These are phyloP conservation scores for Holothuria scabra DNA, from an alignment of 53 echinoderm and acorn worm species.

Conservation along the genomic window DNA sequence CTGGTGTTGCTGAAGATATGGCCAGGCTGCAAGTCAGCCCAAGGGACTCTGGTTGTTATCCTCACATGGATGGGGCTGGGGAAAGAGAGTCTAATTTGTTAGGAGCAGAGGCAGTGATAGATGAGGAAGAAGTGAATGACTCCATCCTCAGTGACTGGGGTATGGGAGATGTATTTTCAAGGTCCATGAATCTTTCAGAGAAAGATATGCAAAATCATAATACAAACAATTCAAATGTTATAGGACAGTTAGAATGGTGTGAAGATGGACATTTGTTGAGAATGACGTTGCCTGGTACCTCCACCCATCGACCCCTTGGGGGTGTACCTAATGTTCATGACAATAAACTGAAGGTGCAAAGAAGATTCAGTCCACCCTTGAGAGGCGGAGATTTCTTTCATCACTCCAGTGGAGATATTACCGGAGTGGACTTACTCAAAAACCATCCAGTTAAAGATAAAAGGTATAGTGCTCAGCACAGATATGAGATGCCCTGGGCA, in stretches of 20 bases:
- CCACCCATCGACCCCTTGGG: constrained; percentile 40
- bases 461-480: constrained; percentile 9
- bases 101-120: constrained; percentile 33
- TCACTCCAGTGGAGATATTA: constrained; percentile 31
- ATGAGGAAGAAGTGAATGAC: not conserved
- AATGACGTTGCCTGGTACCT: constrained; percentile 47
- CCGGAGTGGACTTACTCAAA: constrained; percentile 43
- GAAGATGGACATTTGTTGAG: constrained; percentile 64
- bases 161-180: constrained; percentile 3
- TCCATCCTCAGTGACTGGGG: constrained; percentile 31
- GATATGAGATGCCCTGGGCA: constrained; percentile 39
- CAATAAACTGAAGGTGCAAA: not conserved
- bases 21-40: constrained; percentile 33
- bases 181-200: not conserved
- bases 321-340: not conserved
- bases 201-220: constrained; percentile 37
- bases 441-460: constrained; percentile 33
- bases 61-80: constrained; percentile 33
- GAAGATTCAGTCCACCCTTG: not conserved
- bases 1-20: constrained; percentile 43
- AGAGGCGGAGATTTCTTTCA: not conserved
- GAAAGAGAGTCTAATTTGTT: constrained; percentile 18
- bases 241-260: constrained; percentile 46
- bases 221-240: constrained; percentile 44
- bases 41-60: constrained; percentile 46